Conservation (phyloP, 2,888 invertebrate genomes). For the Lithophane ornitopus region DNA sequence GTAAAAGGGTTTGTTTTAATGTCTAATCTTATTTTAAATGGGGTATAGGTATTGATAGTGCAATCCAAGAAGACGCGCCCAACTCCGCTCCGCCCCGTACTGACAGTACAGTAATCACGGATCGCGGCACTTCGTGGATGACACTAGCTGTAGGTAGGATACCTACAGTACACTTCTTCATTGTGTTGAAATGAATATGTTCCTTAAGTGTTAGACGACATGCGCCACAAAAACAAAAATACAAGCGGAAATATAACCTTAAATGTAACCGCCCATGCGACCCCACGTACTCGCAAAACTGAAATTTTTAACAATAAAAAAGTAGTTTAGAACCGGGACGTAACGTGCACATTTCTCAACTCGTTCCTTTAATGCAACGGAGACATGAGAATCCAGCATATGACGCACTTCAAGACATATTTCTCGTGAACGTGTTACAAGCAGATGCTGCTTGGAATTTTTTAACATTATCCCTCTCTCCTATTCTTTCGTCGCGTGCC, state of each 20-base stretch:
- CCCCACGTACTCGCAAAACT: slow-evolving; percentile 26
- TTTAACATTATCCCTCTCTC: slow-evolving; percentile 48
- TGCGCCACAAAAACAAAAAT: slow-evolving; percentile 2
- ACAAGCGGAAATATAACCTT: slow-evolving; percentile 17
- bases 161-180: background rate
- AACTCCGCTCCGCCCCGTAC: too few relatives aligned
- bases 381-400: slow-evolving; percentile 59
- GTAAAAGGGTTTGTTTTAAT: too few relatives aligned
- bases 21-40: too few relatives aligned
- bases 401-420: slow-evolving; percentile 60
- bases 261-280: slow-evolving; percentile 24
- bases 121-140: too few relatives aligned
- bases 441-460: slow-evolving; percentile 64
- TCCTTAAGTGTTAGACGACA: background rate
- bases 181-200: background rate
- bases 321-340: slow-evolving; percentile 32
- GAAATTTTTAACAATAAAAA: slow-evolving; percentile 59
- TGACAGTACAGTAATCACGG: too few relatives aligned
- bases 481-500: slow-evolving; percentile 46
- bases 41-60: too few relatives aligned
- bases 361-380: slow-evolving; percentile 53
- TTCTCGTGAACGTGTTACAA: slow-evolving; percentile 57
- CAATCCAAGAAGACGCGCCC: too few relatives aligned
- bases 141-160: background rate
- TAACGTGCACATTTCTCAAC: slow-evolving; percentile 49